Conservation (phyloP, 2,113 vertebrate species). For the Pseudonaja textilis region DNA sequence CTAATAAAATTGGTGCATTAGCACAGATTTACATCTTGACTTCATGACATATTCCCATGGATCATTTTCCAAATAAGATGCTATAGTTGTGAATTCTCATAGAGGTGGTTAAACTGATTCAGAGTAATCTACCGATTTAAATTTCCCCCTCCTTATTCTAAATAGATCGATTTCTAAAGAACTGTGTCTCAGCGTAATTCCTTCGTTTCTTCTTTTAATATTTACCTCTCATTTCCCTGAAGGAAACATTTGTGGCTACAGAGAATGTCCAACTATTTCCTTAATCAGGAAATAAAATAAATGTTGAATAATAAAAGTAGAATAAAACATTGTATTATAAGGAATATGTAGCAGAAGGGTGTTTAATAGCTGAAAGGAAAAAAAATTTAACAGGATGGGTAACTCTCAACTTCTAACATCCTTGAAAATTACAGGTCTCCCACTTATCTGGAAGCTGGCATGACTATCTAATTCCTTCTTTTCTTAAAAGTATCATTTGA, state of each 20-base stretch:
- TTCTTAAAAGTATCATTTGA: neutral
- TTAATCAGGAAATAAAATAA: neutral
- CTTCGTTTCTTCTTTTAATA: neutral
- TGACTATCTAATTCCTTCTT: neutral
- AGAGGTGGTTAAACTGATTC: neutral
- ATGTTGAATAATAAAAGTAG: neutral
- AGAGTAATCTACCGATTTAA: neutral
- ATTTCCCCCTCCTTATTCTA: neutral
- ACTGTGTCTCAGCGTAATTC: neutral
- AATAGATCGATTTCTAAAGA: neutral
- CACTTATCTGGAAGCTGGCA: neutral
- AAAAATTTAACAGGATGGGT: neutral
- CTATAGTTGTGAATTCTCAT: too few species aligned
- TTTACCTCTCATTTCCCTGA: neutral
- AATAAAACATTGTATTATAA: neutral
- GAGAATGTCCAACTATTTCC: neutral
- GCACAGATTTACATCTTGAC: neutral
- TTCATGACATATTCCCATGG: neutral
- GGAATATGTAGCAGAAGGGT: neutral
- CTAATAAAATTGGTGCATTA: neutral
- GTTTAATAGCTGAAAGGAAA: neutral
- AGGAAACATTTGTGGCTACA: neutral
- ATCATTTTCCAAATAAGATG: neutral
- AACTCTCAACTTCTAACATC: neutral
- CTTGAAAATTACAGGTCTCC: neutral